Evolutionary conservation across 1,140 invertebrate species (phyloP).

Genomic region (Nephila pilipes): DNA sequence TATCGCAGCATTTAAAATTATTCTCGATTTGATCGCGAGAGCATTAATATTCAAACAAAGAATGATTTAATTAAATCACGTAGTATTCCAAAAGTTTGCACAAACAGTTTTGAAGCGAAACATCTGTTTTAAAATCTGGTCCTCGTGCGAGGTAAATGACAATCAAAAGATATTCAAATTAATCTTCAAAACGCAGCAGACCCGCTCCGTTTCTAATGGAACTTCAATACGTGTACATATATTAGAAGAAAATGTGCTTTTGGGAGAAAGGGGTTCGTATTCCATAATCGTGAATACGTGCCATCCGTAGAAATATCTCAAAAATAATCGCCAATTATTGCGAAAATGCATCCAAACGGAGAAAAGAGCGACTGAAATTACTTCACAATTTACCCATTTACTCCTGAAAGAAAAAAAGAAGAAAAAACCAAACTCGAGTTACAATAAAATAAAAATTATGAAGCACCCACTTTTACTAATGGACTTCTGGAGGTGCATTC

Average conservation of each 20-base stretch:
- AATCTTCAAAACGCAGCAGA: not conserved
- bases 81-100: no score
- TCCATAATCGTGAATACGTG: slow-evolving; percentile 52
- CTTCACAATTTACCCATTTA: slow-evolving; percentile 69
- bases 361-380: slow-evolving; percentile 56
- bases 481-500: slow-evolving; percentile 39
- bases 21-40: no score
- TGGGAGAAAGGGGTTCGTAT: not conserved
- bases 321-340: slow-evolving; percentile 71
- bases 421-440: slow-evolving; percentile 28
- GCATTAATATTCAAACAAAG: no score
- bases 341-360: slow-evolving; percentile 56
- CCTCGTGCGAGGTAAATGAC: not conserved
- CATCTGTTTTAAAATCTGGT: not conserved
- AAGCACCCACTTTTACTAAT: slow-evolving; percentile 74
- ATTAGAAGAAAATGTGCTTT: slow-evolving; percentile 19
- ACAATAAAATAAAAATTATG: slow-evolving; percentile 75
- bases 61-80: no score
- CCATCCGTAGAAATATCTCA: slow-evolving; percentile 22
- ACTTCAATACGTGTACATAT: not conserved
- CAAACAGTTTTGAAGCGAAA: not conserved
- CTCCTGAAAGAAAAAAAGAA: not conserved
- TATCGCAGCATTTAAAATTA: no score
- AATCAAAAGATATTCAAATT: not conserved
- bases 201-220: not conserved